These are phyloP conservation scores for Merluccius polli DNA, from an alignment of 2,797 vertebrate species.

Conservation along the genomic window DNA sequence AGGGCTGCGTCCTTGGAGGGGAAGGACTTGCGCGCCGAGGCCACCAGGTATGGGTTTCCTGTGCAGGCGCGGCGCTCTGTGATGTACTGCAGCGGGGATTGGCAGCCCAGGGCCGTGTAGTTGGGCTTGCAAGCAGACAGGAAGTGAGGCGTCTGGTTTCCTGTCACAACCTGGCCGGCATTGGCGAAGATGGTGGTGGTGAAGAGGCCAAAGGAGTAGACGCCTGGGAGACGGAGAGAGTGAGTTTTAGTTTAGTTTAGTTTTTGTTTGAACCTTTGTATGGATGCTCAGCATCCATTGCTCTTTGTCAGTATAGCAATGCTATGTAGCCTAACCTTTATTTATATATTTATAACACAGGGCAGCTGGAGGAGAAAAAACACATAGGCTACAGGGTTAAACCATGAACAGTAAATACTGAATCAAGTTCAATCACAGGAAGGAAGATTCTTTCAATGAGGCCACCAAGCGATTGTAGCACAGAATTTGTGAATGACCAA, in stretches of 20 bases:
- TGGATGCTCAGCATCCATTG: not conserved
- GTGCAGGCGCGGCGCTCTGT: constrained; percentile 77
- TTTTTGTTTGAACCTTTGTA: not conserved
- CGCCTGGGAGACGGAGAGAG: constrained; percentile 63
- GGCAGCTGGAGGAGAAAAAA: too few species aligned
- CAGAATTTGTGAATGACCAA: too few species aligned
- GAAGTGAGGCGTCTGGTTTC: constrained; percentile 89
- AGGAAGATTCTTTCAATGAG: too few species aligned
- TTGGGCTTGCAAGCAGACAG: constrained; percentile 87
- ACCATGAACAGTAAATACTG: too few species aligned
- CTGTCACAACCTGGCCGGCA: constrained; percentile 90
- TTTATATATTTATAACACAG: not conserved
- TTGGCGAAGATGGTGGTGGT: constrained; percentile 91
- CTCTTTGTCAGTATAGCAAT: not conserved
- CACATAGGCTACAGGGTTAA: too few species aligned
- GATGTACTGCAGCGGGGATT: constrained; percentile 80
- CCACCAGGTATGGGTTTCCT: constrained; percentile 81
- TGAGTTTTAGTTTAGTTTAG: not conserved
- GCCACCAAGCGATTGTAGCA: too few species aligned
- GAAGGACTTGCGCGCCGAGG: constrained; percentile 84
- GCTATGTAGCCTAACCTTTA: not conserved
- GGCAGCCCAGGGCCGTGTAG: constrained; percentile 88
- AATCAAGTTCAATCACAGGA: too few species aligned
- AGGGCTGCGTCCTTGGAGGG: constrained; percentile 89
- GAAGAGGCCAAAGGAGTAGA: constrained; percentile 90